These are phyloP conservation scores for Trachemys scripta DNA, from an alignment of 2,113 vertebrate genomes.

Conservation along the genomic window DNA sequence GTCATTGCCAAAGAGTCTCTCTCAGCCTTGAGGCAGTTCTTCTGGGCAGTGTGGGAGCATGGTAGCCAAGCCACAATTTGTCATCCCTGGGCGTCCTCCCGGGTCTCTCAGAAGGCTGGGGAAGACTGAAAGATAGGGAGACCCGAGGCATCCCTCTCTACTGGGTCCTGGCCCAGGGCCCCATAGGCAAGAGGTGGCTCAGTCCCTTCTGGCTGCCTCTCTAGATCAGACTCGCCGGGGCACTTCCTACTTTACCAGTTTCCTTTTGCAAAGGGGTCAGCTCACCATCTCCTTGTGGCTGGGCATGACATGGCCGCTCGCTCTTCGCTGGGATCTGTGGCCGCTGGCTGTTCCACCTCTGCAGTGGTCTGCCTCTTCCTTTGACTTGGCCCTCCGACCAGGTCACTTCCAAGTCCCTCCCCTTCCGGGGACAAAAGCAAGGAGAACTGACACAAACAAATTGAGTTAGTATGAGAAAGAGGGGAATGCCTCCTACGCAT, in stretches of 20 bases:
- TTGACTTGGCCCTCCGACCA: no score
- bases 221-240: background rate
- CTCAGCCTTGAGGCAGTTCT: background rate
- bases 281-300: background rate
- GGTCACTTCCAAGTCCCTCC: background rate
- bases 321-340: background rate
- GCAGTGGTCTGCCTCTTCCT: background rate
- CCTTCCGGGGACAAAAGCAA: background rate
- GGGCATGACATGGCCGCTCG: no score
- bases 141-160: background rate
- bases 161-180: no score
- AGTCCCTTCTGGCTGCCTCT: no score
- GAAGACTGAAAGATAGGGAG: background rate
- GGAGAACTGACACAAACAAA: no score
- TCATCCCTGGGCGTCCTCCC: background rate
- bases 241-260: background rate
- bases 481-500: no score
- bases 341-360: background rate
- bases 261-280: background rate
- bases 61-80: background rate
- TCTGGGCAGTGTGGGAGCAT: background rate
- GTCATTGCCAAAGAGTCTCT: background rate
- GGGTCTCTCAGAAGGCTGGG: background rate
- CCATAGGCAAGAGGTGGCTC: background rate
- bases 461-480: no score